These are phyloP conservation scores for Trichechus manatus DNA, from an alignment of 2,113 vertebrate genomes.

Conservation along the genomic window DNA sequence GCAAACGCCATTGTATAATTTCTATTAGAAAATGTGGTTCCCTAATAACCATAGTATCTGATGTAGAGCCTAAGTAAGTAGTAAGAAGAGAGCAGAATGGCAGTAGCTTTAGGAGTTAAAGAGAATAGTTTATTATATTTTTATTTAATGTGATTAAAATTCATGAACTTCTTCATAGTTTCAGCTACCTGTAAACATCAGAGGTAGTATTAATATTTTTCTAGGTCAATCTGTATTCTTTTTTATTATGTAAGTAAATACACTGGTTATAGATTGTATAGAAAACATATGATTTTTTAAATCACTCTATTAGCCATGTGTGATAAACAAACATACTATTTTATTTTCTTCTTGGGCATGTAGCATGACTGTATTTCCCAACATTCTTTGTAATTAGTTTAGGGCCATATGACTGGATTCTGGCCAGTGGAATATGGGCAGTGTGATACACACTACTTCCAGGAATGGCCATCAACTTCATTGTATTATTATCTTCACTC, in stretches of 20 bases:
- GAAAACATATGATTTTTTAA: not conserved
- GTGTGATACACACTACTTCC: not conserved
- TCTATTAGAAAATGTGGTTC: not conserved
- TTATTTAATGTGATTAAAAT: not conserved
- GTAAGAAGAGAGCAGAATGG: not conserved
- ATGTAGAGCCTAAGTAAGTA: not conserved
- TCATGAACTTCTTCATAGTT: not conserved
- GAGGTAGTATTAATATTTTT: not conserved
- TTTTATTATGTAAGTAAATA: not conserved
- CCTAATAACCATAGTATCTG: not conserved
- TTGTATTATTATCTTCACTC: not conserved
- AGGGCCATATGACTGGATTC: not conserved
- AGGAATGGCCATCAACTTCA: not conserved
- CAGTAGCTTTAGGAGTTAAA: not conserved
- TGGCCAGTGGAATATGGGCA: not conserved
- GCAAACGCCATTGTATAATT: not conserved
- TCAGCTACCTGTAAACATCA: not conserved
- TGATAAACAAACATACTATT: not conserved
- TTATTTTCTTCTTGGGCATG: not conserved
- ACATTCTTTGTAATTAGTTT: not conserved
- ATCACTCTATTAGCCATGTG: not conserved
- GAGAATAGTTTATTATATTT: not conserved
- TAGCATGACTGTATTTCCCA: not conserved
- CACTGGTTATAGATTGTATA: not conserved
- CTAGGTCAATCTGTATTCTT: not conserved